Evolutionary conservation across 2,113 vertebrate species (phyloP).

Genomic region (Syngnathus floridae): DNA sequence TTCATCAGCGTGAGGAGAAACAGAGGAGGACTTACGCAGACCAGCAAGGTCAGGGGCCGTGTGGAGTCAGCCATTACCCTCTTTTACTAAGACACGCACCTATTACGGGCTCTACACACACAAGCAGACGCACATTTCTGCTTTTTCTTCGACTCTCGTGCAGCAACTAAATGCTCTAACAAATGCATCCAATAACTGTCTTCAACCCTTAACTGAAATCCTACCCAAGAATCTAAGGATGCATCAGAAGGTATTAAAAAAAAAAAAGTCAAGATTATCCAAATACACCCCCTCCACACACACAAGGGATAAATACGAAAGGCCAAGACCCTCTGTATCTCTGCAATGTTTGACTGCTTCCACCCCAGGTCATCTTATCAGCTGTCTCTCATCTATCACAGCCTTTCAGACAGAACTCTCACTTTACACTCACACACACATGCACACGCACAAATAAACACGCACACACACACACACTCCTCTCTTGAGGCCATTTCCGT

Average conservation of each 20-base stretch:
- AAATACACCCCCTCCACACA: conserved; percentile 17
- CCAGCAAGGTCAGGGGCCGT: conserved; percentile 71
- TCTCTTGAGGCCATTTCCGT: conserved; percentile 22
- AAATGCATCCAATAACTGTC: neutral
- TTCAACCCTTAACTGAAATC: neutral
- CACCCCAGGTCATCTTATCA: conserved; percentile 60
- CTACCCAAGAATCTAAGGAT: neutral
- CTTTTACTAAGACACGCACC: conserved; percentile 55
- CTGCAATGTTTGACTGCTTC: conserved; percentile 52
- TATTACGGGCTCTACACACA: conserved; percentile 66
- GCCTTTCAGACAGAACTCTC: conserved; percentile 37
- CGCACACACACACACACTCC: conserved; percentile 21
- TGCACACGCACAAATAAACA: conserved; percentile 10
- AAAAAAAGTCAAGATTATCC: neutral
- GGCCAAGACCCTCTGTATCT: conserved; percentile 43
- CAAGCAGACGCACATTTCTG: conserved; percentile 5
- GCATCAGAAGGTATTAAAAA: neutral
- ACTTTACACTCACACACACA: conserved; percentile 21
- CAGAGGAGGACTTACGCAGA: conserved; percentile 77
- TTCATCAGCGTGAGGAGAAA: conserved; percentile 76
- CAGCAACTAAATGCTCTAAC: neutral
- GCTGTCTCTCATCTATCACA: conserved; percentile 54
- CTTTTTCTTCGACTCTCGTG: neutral
- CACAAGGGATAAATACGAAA: conserved; percentile 39
- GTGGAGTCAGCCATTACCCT: conserved; percentile 70